Base-by-base conservation (phyloP, 2,797 vertebrate genomes). In the Ciconia nigra region DNA sequence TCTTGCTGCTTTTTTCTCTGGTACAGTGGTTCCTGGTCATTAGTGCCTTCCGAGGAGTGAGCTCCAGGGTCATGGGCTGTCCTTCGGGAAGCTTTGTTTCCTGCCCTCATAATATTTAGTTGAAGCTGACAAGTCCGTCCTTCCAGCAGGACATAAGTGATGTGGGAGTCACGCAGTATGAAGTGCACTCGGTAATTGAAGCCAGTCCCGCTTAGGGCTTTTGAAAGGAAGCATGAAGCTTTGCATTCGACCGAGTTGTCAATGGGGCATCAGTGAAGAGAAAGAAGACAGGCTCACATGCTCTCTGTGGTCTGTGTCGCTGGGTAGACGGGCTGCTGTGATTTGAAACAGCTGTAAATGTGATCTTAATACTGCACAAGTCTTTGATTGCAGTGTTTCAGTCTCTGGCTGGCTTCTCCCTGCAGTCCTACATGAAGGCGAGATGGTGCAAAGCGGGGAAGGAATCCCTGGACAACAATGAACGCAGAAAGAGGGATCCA, bases 261-360 rank as follows among this genome's bases (percentile, higher is more conserved):
- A 80, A 11, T 59, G 61, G 42, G 74, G 57, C 63, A 89, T 59
- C 74, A 73, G 33, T 15, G 41, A 83, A 66, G 39, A 96, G 93
- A 95, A 85, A 91, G 90, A 96, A 93, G 62, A 18, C 83, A 92
- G 89, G 26, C 37, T 77, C 5, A 1, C 2, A 0, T 83, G 78
- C 67, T 85, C 29, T 83, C 41, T 80, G 86, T 73, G 90, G 82
- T 90, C 67, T 87, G 15, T 91, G 78, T 93, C 10, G 0, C 61
- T 77, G 89, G 31, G n/a, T 73, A 57, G 66, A 94, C 2, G 22
- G 44, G 70, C n/a, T 89, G 67, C 78, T 52, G 37, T 87, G 78
- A 94, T 94, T 89, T 74, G 89, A 94, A 96, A 91, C 93, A 95
- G 78, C 63, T 70, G 41, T 28, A 77, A 89, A 80, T 80, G 16